A percentile compares a stretch with the other conserved stretches of the same genome.
These are phyloP conservation scores for Drosophila tristis DNA, from an alignment of 1,140 invertebrate genomes.

Conservation along the genomic window DNA sequence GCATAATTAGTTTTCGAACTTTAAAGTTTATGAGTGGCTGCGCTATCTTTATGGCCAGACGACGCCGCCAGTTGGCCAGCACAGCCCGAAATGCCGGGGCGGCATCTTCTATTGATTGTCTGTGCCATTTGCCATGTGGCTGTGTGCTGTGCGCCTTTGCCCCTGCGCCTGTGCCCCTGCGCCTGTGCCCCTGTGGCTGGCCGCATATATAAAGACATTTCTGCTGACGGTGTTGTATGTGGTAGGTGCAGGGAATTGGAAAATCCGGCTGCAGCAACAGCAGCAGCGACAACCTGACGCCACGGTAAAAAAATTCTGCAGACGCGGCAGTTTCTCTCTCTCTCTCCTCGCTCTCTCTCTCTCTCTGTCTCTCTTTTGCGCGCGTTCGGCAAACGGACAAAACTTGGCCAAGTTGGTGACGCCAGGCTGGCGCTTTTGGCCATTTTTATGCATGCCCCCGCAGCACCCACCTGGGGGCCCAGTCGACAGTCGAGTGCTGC, in stretches of 20 bases:
- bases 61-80: constrained; percentile 18
- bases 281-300: constrained; percentile 76
- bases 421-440: constrained; percentile 47
- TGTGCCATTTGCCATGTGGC: constrained; percentile 8
- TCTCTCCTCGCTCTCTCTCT: no score
- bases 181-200: constrained; percentile 46
- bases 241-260: constrained; percentile 67
- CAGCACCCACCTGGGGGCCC: background rate
- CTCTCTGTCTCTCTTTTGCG: no score
- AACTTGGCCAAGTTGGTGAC: constrained; percentile 73
- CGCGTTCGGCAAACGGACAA: constrained; percentile 2
- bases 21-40: constrained; percentile 73
- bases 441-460: constrained; percentile 5
- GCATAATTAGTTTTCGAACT: constrained; percentile 83
- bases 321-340: constrained; percentile 27
- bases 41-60: constrained; percentile 78
- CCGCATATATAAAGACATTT: constrained; percentile 47
- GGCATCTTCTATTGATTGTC: constrained; percentile 7
- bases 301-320: constrained; percentile 52
- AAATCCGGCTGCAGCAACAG: constrained; percentile 56
- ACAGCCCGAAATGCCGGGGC: no score
- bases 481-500: background rate
- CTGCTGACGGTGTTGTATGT: constrained; percentile 65
- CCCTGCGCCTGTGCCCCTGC: constrained; percentile 31
- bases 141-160: constrained; percentile 6